phyloP scores from a whole-genome alignment of 23 tunicate species.

The Ascidia mentula region DNA sequence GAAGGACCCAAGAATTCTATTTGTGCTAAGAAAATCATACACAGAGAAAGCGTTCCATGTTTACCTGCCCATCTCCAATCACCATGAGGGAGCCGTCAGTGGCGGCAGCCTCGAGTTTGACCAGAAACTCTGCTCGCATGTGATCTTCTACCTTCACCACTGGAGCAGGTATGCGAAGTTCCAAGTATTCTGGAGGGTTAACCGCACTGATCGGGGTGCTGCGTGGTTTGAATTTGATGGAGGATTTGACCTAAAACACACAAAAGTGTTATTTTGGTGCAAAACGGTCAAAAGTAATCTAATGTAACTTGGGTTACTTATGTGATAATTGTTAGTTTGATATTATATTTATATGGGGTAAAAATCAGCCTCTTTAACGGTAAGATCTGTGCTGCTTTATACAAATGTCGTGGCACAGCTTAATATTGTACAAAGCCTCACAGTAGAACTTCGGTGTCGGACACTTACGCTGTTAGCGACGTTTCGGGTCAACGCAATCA shows the following conservation, averaged over 20 bases:
- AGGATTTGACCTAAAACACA: slow-evolving; percentile 38
- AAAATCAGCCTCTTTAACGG: too few relatives aligned
- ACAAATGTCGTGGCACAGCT: too few relatives aligned
- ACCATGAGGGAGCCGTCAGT: slow-evolving; percentile 49
- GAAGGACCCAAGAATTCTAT: too few relatives aligned
- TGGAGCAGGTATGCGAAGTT: slow-evolving; percentile 48
- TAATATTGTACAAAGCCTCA: too few relatives aligned
- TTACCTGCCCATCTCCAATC: slow-evolving; percentile 45
- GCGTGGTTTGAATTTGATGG: slow-evolving; percentile 18
- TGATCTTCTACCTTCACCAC: slow-evolving; percentile 26
- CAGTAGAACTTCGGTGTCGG: too few relatives aligned
- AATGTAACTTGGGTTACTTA: too few relatives aligned
- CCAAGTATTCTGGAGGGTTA: slow-evolving; percentile 26
- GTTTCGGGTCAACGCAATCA: slow-evolving; percentile 57
- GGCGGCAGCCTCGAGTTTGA: slow-evolving; percentile 24
- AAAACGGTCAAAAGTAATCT: too few relatives aligned
- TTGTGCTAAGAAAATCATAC: too few relatives aligned
- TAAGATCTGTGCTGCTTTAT: too few relatives aligned
- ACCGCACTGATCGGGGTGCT: neutral
- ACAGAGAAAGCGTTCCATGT: neutral
- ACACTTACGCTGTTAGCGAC: slow-evolving; percentile 67
- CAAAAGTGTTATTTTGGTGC: too few relatives aligned
- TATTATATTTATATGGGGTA: too few relatives aligned
- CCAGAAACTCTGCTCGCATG: slow-evolving; percentile 28
- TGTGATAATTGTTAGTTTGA: too few relatives aligned